Evolutionary conservation across 2,113 vertebrate species (phyloP).

Genomic region (Hippocampus zosterae): DNA sequence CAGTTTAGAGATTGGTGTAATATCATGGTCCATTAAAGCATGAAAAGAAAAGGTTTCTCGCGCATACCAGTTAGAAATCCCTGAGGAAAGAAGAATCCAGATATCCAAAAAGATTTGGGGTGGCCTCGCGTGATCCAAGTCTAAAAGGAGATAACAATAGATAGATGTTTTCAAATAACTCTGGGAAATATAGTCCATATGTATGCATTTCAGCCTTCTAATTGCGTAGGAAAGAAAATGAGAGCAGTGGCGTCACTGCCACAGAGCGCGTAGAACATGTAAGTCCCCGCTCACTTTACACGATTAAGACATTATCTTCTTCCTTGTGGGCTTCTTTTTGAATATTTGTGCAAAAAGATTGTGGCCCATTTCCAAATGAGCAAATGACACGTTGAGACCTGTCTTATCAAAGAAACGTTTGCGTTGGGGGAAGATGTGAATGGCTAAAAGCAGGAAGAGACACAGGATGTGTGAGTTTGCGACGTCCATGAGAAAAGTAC

Average conservation of each 20-base stretch:
- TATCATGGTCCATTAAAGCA: slow-evolving; percentile 6
- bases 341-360: not conserved
- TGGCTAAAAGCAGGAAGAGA: too few relatives aligned
- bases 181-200: not conserved
- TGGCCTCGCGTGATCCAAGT: slow-evolving; percentile 72
- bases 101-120: slow-evolving; percentile 79
- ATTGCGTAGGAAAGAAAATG: not conserved
- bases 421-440: too few relatives aligned
- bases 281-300: not conserved
- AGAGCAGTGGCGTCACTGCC: not conserved
- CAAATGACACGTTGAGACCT: not conserved
- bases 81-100: slow-evolving; percentile 79
- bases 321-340: not conserved
- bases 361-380: not conserved
- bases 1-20: not conserved
- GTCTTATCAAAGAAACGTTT: not conserved
- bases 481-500: too few relatives aligned
- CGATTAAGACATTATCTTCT: not conserved
- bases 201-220: not conserved
- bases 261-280: not conserved
- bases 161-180: slow-evolving; percentile 11
- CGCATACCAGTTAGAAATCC: slow-evolving; percentile 78
- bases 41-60: not conserved
- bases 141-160: slow-evolving; percentile 32
- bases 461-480: too few relatives aligned